Evolutionary conservation across 1,140 invertebrate genomes (phyloP).

Genomic region (Melanaphis sacchari): DNA sequence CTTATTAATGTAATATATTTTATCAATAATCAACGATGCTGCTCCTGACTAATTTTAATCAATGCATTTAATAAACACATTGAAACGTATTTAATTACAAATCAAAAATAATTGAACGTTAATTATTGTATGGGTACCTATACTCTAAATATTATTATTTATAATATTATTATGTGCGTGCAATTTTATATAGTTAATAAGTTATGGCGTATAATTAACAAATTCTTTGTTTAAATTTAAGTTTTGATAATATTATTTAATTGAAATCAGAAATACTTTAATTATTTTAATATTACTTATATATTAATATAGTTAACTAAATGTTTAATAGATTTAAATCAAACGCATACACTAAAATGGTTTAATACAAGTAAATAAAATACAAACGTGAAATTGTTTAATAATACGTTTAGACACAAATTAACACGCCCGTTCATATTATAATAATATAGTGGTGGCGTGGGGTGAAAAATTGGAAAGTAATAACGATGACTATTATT

Average conservation of each 20-base stretch:
- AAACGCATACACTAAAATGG: constrained; percentile 16
- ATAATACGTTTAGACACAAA: constrained; percentile 34
- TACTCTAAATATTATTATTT: neutral
- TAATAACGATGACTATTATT: constrained; percentile 44
- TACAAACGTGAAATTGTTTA: constrained; percentile 16
- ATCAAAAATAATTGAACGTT: neutral
- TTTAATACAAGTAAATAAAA: constrained; percentile 16
- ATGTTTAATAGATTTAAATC: constrained; percentile 32
- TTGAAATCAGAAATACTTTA: neutral
- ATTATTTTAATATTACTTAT: neutral
- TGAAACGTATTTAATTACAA: neutral
- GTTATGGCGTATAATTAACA: neutral
- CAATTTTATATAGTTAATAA: neutral
- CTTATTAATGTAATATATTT: neutral
- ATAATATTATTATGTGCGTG: neutral
- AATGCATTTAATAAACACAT: neutral
- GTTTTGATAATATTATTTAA: neutral
- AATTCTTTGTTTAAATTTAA: neutral
- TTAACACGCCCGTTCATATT: constrained; percentile 32
- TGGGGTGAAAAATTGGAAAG: constrained; percentile 51
- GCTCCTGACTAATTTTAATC: neutral
- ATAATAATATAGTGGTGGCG: constrained; percentile 22
- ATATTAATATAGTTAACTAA: neutral
- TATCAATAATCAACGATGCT: neutral
- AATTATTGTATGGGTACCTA: neutral